Percentiles rank a stretch among this genome's conserved stretches.
Conservation (phyloP, 1,140 invertebrate genomes). For the Camponotus vicinus region DNA sequence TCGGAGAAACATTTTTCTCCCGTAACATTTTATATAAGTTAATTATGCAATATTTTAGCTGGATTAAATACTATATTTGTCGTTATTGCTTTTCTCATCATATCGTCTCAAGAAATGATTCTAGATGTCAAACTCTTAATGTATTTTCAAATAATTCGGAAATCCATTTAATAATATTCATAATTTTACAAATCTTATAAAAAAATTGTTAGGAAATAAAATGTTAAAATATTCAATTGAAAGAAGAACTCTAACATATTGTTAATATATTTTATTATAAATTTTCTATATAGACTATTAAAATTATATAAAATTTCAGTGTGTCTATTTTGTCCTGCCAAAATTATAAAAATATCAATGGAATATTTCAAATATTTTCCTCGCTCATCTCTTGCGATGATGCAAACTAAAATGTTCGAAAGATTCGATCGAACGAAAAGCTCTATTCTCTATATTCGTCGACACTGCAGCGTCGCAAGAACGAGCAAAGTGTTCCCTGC, state of each 20-base stretch:
- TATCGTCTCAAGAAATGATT: constrained; percentile 15
- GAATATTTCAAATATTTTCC: neutral
- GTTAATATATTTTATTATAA: neutral
- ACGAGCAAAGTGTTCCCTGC: constrained; percentile 29
- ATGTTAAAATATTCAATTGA: neutral
- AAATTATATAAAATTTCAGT: no score
- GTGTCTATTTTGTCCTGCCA: neutral
- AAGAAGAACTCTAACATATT: neutral
- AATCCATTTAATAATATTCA: constrained; percentile 4
- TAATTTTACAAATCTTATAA: neutral
- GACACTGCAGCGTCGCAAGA: neutral
- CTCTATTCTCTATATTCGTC: neutral
- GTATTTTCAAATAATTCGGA: constrained; percentile 6
- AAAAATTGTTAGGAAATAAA: neutral
- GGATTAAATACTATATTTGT: constrained; percentile 16
- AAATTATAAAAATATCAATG: neutral
- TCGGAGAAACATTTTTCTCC: constrained; percentile 32
- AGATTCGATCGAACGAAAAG: neutral
- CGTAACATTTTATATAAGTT: constrained; percentile 19
- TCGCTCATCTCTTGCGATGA: neutral
- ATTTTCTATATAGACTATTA: no score
- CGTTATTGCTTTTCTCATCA: neutral
- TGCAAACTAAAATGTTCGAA: constrained; percentile 5
- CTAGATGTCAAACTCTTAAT: neutral
- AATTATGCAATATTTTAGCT: constrained; percentile 37